Percentiles rank a stretch among this genome's conserved stretches.
These are phyloP conservation scores for Agelaius tricolor DNA, from an alignment of 2,113 vertebrate species.

Conservation along the genomic window DNA sequence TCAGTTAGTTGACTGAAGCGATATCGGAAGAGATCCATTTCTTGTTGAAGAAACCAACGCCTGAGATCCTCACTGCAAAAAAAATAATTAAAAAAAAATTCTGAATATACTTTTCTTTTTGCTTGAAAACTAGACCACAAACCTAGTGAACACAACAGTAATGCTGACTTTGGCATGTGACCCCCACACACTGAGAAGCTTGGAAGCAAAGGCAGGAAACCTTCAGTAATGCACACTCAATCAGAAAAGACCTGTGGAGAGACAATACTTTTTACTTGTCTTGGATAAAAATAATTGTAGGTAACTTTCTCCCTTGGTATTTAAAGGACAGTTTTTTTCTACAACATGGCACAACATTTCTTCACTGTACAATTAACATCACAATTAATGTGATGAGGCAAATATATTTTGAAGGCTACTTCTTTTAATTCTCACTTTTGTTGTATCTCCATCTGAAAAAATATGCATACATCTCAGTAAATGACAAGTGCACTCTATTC, in stretches of 20 bases:
- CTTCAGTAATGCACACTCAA: neutral
- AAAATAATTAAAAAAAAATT: neutral
- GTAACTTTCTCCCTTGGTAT: neutral
- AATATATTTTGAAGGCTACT: neutral
- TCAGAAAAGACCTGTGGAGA: neutral
- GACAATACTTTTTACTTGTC: neutral
- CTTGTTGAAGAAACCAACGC: slow-evolving; percentile 98
- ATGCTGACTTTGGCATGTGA: neutral
- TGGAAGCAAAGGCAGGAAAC: neutral
- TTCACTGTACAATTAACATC: neutral
- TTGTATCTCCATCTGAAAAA: neutral
- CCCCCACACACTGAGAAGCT: neutral
- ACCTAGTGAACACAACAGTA: neutral
- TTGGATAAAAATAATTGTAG: neutral
- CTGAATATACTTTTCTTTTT: neutral
- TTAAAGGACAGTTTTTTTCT: neutral
- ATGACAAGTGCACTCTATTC: neutral
- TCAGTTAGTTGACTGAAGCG: slow-evolving; percentile 81
- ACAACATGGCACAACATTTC: neutral
- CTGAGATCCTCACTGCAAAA: slow-evolving; percentile 90
- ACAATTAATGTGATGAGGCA: neutral
- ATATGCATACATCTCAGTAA: fast-evolving
- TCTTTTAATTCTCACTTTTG: neutral
- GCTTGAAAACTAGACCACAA: neutral
- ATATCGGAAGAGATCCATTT: slow-evolving; percentile 92